Evolutionary conservation across 2,797 vertebrate species (phyloP).

Genomic region (Threskiornis aethiopicus): DNA sequence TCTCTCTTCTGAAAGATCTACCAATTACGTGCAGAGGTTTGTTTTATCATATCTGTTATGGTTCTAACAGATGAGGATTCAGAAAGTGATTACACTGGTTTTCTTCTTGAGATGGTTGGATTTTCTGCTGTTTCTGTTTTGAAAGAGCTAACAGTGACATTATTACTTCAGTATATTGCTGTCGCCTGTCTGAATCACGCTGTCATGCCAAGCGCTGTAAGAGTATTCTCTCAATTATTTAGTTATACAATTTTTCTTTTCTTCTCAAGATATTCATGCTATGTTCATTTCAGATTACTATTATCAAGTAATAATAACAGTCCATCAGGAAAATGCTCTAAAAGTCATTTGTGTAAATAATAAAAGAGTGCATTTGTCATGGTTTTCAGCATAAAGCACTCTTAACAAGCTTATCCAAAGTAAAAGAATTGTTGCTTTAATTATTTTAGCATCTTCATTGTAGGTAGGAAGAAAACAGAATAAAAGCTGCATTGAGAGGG

Average conservation of each 20-base stretch:
- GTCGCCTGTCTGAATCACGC: background rate
- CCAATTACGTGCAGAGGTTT: background rate
- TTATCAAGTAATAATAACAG: background rate
- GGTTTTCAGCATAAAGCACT: background rate
- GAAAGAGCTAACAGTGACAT: background rate
- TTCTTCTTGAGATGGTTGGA: background rate
- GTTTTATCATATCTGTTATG: background rate
- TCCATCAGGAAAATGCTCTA: background rate
- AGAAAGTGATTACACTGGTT: background rate
- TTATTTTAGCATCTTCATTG: constrained; percentile 1
- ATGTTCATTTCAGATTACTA: background rate
- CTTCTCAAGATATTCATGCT: background rate
- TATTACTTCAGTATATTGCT: background rate
- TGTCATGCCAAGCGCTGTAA: background rate
- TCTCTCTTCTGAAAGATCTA: background rate
- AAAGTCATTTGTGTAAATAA: background rate
- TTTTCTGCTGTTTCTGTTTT: background rate
- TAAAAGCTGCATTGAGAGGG: background rate
- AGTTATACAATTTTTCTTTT: background rate
- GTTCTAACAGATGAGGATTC: background rate
- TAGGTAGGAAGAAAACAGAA: background rate
- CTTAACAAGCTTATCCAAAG: constrained; percentile 17
- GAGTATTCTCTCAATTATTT: background rate
- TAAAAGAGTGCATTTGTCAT: background rate
- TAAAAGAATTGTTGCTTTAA: background rate